Evolutionary conservation across 1,140 invertebrate genomes (phyloP), one percentile per base, ranked within the genome.

Genomic region (Charaxes varanes): DNA sequence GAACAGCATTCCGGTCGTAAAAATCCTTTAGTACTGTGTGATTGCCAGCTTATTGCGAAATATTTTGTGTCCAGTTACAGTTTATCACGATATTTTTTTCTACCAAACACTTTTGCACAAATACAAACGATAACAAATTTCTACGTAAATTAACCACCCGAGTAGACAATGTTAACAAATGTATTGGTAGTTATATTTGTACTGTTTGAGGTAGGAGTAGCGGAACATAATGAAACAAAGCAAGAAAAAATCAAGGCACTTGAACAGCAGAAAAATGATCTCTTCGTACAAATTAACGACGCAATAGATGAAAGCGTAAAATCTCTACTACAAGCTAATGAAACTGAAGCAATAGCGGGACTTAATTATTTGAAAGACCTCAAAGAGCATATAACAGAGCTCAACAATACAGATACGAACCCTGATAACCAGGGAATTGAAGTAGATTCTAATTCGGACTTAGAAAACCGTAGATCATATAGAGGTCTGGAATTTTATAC

Each of bases 261-360:
- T 8, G 57, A 69, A 45, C 43, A 46, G 45, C 41, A 65, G 14
- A 71, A 66, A 46, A 34, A 21, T 17, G 32, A 58, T 11, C 28
- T 77, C 2, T 46, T 47, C 10, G 45, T 43, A n/a, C 44, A 64
- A 62, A 65, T 77, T 5, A 47, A 67, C 5, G 31, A 28, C 11
- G 66, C 64, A 2, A 69, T 77, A 22, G 53, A 69, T 4, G 61
- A 65, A 7, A 62, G 55, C 10, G 45, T 73, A 3, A 44, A 41
- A 26, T 33, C 50, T 6, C 51, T 77, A 11, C 28, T 53, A 24
- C 49, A 49, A 13, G 35, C 16, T n/a, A 69, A 69, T 12, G 60
- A 57, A 3, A 43, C 53, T 1, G 59, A 69, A 5, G 49, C 61
- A 6, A 15, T 28, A 16, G 5, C 60, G 7, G 67, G 62, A 2